Percentiles rank a stretch among this genome's conserved stretches.
phyloP scores from a whole-genome alignment of 2,888 invertebrate genomes.

The Caenorhabditis sulstoni region DNA sequence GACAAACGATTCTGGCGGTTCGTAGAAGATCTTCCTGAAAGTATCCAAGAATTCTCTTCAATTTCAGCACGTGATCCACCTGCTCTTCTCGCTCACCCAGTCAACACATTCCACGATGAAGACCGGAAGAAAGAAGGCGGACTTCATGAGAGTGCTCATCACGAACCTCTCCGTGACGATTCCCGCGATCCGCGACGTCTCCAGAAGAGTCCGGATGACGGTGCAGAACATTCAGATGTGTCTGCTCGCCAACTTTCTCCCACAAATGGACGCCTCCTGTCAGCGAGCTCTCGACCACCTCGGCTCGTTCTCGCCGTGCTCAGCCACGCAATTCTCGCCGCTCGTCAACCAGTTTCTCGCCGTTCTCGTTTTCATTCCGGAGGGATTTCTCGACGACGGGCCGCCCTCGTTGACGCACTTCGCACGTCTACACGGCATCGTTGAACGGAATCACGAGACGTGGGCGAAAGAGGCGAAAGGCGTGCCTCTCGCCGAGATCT shows the following conservation, averaged over 20 bases:
- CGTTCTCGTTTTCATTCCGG: conserved; percentile 34
- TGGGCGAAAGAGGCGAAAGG: conserved; percentile 40
- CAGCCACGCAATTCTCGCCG: conserved; percentile 9
- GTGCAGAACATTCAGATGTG: conserved; percentile 53
- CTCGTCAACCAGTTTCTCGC: conserved; percentile 21
- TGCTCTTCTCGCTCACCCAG: conserved; percentile 29
- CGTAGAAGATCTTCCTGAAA: neutral
- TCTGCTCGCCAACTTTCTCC: conserved; percentile 59
- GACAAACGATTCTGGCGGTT: conserved; percentile 32
- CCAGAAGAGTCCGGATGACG: conserved; percentile 22
- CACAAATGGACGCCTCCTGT: conserved; percentile 43
- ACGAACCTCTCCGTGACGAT: conserved; percentile 46
- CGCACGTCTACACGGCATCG: conserved; percentile 13
- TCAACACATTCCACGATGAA: conserved; percentile 11
- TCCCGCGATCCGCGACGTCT: conserved; percentile 37
- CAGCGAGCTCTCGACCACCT: conserved; percentile 18
- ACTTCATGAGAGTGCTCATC: conserved; percentile 50
- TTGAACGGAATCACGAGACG: conserved; percentile 41
- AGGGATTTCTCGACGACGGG: conserved; percentile 19
- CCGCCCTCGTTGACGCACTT: conserved; percentile 25
- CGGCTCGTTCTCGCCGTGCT: neutral
- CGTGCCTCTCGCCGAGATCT: conserved; percentile 40
- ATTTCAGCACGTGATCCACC: conserved; percentile 38
- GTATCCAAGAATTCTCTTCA: neutral
- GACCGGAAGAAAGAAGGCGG: conserved; percentile 26